These are phyloP conservation scores for Motacilla tschutschensis DNA, from an alignment of 2,113 vertebrate genomes.

Conservation along the genomic window DNA sequence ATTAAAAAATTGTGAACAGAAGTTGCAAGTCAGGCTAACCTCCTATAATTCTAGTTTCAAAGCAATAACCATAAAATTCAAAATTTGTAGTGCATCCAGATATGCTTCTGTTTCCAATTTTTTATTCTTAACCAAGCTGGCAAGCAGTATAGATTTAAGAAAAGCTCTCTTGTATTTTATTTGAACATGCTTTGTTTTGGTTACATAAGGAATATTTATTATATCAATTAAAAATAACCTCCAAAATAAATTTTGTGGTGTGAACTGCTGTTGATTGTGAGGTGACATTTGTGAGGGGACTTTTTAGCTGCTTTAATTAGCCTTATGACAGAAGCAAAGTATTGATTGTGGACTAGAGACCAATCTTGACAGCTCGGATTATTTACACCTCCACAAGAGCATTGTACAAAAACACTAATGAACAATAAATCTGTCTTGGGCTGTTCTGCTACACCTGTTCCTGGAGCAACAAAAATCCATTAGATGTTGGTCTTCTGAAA, in stretches of 20 bases:
- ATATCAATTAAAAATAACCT: slow-evolving; percentile 75
- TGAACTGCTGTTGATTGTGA: slow-evolving; percentile 71
- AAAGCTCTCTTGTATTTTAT: slow-evolving; percentile 60
- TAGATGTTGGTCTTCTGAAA: slow-evolving; percentile 64
- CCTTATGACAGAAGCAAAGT: slow-evolving; percentile 80
- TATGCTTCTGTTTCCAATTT: slow-evolving; percentile 55
- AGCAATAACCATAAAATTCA: slow-evolving; percentile 61
- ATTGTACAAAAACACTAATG: slow-evolving; percentile 82
- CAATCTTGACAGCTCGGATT: slow-evolving; percentile 77
- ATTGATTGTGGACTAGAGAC: slow-evolving; percentile 84
- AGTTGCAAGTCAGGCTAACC: slow-evolving; percentile 46
- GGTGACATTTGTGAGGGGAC: slow-evolving; percentile 77
- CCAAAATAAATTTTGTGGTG: slow-evolving; percentile 75
- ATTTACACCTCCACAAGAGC: slow-evolving; percentile 79
- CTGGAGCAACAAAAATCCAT: slow-evolving; percentile 76
- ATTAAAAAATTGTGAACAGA: slow-evolving; percentile 51
- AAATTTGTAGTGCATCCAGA: slow-evolving; percentile 52
- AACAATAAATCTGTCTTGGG: slow-evolving; percentile 81
- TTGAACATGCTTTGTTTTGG: slow-evolving; percentile 60
- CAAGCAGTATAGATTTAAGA: slow-evolving; percentile 49
- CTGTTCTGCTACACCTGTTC: slow-evolving; percentile 82
- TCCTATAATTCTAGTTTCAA: slow-evolving; percentile 58
- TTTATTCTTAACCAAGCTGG: slow-evolving; percentile 63
- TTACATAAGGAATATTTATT: slow-evolving; percentile 78
- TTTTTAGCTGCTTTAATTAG: slow-evolving; percentile 82